Percentiles rank a stretch among this genome's conserved stretches.
Conservation (phyloP, 2,797 vertebrate genomes). For the Artibeus jamaicensis region DNA sequence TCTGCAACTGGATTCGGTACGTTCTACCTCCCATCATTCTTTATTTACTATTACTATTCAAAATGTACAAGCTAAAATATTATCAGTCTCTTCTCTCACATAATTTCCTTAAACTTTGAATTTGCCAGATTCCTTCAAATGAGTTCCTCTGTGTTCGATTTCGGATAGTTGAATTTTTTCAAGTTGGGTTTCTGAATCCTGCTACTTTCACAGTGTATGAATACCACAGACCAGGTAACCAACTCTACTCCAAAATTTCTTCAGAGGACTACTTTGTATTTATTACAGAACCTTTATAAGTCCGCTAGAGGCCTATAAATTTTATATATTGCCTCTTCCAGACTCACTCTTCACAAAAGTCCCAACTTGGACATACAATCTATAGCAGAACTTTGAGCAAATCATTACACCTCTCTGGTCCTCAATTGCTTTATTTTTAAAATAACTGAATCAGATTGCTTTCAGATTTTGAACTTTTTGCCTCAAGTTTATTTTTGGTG, state of each 20-base stretch:
- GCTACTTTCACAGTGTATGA: conserved; percentile 91
- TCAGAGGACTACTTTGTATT: not conserved
- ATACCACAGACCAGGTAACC: conserved; percentile 88
- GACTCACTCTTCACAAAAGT: not conserved
- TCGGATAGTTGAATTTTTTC: conserved; percentile 86
- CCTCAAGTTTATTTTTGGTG: not conserved
- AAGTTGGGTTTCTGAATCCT: conserved; percentile 83
- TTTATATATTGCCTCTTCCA: not conserved
- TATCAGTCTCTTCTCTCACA: not conserved
- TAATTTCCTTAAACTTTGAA: conserved; percentile 27
- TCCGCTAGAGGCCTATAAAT: not conserved
- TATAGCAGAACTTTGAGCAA: not conserved
- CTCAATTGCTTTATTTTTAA: not conserved
- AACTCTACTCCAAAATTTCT: not conserved
- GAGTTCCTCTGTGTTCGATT: conserved; percentile 89
- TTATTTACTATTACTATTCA: not conserved
- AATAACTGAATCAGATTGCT: not conserved
- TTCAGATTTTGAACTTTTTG: not conserved
- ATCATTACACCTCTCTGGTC: not conserved
- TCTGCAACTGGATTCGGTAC: conserved; percentile 87
- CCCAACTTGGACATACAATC: not conserved
- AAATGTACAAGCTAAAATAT: not conserved
- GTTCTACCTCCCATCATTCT: conserved; percentile 28
- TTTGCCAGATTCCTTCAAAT: conserved; percentile 87
- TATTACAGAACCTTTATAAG: not conserved